Conservation (phyloP, 2,888 invertebrate species). For the Cenopis cana region DNA sequence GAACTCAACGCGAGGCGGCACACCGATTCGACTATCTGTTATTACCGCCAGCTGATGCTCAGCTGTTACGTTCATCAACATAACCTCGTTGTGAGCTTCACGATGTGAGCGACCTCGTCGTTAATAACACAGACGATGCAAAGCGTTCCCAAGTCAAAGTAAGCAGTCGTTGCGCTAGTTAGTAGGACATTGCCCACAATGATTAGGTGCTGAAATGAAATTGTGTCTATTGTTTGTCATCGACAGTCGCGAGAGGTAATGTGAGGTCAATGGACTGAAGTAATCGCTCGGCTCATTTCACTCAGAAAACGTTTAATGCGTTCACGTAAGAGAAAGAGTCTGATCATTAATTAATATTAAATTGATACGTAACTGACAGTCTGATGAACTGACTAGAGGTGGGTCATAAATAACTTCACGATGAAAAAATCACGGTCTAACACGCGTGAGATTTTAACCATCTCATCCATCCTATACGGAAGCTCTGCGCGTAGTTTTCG, state of each 20-base stretch:
- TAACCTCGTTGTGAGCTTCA: slow-evolving; percentile 54
- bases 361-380: slow-evolving; percentile 27
- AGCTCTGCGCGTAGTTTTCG: too few relatives aligned
- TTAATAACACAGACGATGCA: slow-evolving; percentile 38
- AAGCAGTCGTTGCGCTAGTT: slow-evolving; percentile 38
- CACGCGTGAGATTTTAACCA: too few relatives aligned
- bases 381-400: too few relatives aligned
- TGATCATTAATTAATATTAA: slow-evolving; percentile 29
- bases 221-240: slow-evolving; percentile 40
- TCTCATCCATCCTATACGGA: too few relatives aligned
- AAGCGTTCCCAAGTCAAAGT: slow-evolving; percentile 36
- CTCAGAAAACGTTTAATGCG: slow-evolving; percentile 23
- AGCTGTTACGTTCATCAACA: slow-evolving; percentile 75
- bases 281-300: slow-evolving; percentile 26
- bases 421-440: too few relatives aligned
- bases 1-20: slow-evolving; percentile 66
- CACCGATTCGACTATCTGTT: slow-evolving; percentile 25
- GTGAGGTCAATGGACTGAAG: slow-evolving; percentile 27
- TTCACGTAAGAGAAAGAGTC: slow-evolving; percentile 8
- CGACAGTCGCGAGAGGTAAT: slow-evolving; percentile 2
- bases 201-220: slow-evolving; percentile 29
- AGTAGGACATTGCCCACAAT: slow-evolving; percentile 34
- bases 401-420: too few relatives aligned
- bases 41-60: slow-evolving; percentile 65
- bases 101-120: slow-evolving; percentile 36